phyloP scores from a whole-genome alignment of 2,113 vertebrate species.

The Thymallus thymallus region DNA sequence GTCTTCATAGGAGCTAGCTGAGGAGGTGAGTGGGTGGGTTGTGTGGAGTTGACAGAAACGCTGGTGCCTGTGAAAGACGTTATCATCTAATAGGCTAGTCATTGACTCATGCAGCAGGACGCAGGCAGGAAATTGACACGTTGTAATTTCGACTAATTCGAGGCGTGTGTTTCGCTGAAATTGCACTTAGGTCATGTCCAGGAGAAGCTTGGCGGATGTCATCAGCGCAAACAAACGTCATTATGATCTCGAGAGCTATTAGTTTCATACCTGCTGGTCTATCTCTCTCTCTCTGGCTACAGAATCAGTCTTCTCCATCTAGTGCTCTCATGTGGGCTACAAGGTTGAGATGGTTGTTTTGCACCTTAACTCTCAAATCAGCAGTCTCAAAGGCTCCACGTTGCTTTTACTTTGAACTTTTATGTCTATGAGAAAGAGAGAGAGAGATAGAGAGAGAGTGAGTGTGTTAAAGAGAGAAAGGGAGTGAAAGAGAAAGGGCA shows the following conservation, averaged over 20 bases:
- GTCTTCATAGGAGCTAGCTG: neutral
- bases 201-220: neutral
- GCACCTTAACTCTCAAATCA: neutral
- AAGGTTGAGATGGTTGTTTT: neutral
- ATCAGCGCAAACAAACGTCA: neutral
- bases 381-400: neutral
- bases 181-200: neutral
- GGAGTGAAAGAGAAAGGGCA: neutral
- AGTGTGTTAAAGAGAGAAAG: neutral
- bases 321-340: neutral
- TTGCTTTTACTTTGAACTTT: neutral
- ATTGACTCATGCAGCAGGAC: neutral
- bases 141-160: neutral
- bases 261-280: neutral
- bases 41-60: no score
- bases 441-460: neutral
- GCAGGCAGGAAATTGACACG: neutral
- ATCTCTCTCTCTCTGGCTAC: neutral
- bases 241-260: neutral
- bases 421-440: neutral
- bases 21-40: neutral
- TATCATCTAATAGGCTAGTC: neutral
- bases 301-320: neutral
- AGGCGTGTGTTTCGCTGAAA: neutral
- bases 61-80: no score